These are phyloP conservation scores for Glyphotaelius pellucidus DNA, from an alignment of 2,888 invertebrate genomes.

Conservation along the genomic window DNA sequence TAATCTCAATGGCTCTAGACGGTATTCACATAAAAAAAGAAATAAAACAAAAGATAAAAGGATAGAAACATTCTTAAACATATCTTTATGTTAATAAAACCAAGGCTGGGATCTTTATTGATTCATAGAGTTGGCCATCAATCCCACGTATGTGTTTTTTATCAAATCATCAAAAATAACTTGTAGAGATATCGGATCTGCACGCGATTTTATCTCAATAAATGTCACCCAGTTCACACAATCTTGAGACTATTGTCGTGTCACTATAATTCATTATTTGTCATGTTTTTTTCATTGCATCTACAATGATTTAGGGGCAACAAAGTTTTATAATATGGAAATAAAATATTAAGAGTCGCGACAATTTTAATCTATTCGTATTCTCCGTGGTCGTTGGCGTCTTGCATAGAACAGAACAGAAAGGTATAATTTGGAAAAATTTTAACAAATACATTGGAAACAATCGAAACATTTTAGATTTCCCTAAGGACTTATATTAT, in stretches of 20 bases:
- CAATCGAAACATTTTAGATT: too few relatives aligned
- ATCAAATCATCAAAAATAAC: background rate
- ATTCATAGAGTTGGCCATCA: background rate
- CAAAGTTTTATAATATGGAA: background rate
- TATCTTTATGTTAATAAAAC: background rate
- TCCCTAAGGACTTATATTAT: too few relatives aligned
- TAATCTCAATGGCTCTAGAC: too few relatives aligned
- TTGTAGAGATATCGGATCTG: background rate
- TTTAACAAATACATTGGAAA: too few relatives aligned
- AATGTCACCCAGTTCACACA: background rate
- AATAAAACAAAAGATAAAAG: background rate
- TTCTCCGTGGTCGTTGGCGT: background rate
- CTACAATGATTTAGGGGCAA: background rate
- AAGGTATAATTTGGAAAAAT: background rate
- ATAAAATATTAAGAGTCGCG: background rate
- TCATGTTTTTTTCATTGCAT: background rate
- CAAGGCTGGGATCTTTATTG: background rate
- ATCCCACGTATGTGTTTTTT: background rate
- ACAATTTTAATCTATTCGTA: background rate
- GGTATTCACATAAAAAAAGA: too few relatives aligned
- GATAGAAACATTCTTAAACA: background rate
- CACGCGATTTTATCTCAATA: background rate
- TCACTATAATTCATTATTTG: background rate
- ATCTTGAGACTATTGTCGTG: background rate
- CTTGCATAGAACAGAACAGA: background rate